These are phyloP conservation scores for Oncorhynchus mykiss DNA, from an alignment of 2,113 vertebrate species.

Conservation along the genomic window DNA sequence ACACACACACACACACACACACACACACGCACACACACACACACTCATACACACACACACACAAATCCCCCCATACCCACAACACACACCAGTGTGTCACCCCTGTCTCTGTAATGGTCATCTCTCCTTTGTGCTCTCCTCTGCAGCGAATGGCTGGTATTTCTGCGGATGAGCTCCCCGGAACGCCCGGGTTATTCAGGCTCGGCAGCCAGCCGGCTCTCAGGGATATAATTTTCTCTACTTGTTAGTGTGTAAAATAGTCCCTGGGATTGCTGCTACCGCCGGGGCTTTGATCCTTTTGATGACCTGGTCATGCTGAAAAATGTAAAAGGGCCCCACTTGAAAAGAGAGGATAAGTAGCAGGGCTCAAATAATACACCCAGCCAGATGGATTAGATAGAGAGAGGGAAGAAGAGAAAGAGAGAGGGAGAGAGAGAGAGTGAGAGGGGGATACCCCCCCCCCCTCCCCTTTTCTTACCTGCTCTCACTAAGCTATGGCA, in stretches of 20 bases:
- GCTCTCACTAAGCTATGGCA: too few relatives aligned
- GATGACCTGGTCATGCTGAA: slow-evolving; percentile 51
- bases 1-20: too few relatives aligned
- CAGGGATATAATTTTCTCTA: slow-evolving; percentile 32
- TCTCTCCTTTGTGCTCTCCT: too few relatives aligned
- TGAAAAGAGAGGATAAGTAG: slow-evolving; percentile 61
- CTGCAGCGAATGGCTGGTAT: too few relatives aligned
- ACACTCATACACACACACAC: too few relatives aligned
- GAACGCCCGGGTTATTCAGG: too few relatives aligned
- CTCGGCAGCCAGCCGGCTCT: too few relatives aligned
- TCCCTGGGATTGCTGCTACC: slow-evolving; percentile 37
- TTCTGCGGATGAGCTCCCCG: too few relatives aligned
- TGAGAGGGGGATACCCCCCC: too few relatives aligned
- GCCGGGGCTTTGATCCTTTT: slow-evolving; percentile 55
- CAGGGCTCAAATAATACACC: slow-evolving; percentile 57
- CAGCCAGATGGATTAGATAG: slow-evolving; percentile 60
- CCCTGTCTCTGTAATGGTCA: not conserved
- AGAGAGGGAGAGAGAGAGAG: slow-evolving; percentile 19
- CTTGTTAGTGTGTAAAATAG: slow-evolving; percentile 62
- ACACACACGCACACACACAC: too few relatives aligned
- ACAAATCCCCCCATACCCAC: not conserved
- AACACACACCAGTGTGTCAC: slow-evolving; percentile 10
- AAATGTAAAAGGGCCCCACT: slow-evolving; percentile 51
- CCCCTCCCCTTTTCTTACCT: too few relatives aligned
- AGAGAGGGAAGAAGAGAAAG: not conserved